Conservation (phyloP, 2,797 vertebrate genomes). For the Novumbra hubbsi region DNA sequence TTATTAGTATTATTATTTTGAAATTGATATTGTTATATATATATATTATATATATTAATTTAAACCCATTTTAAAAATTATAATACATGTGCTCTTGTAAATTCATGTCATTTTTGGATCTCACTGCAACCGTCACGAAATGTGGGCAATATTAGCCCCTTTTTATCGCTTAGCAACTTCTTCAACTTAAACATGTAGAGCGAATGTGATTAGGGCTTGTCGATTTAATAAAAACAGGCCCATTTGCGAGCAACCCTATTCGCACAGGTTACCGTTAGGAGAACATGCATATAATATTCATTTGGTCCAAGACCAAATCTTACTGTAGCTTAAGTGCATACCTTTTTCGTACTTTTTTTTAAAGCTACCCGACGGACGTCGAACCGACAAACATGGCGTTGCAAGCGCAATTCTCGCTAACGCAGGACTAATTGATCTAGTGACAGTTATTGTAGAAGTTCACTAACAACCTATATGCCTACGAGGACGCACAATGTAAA, state of each 20-base stretch:
- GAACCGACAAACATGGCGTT: no score
- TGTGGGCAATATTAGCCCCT: neutral
- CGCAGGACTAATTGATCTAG: no score
- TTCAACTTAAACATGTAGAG: neutral
- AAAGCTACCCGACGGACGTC: no score
- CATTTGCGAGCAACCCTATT: neutral
- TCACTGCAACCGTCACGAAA: neutral
- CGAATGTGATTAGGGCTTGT: conserved; percentile 3
- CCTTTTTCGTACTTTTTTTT: no score
- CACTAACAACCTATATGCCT: neutral
- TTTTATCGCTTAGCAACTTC: neutral
- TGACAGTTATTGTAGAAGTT: neutral
- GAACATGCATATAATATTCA: neutral
- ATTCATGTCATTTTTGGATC: neutral
- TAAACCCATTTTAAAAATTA: neutral
- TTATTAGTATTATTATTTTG: neutral
- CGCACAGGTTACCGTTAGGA: neutral
- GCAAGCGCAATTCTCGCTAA: no score
- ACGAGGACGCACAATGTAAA: neutral
- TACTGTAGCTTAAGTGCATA: no score
- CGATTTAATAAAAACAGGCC: neutral
- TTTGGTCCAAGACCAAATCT: no score
- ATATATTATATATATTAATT: neutral
- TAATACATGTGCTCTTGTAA: neutral
- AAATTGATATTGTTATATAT: no score